Percentiles rank a stretch among this genome's conserved stretches.
These are phyloP conservation scores for Trematocara variabile DNA, from an alignment of 2,113 vertebrate genomes.

Conservation along the genomic window DNA sequence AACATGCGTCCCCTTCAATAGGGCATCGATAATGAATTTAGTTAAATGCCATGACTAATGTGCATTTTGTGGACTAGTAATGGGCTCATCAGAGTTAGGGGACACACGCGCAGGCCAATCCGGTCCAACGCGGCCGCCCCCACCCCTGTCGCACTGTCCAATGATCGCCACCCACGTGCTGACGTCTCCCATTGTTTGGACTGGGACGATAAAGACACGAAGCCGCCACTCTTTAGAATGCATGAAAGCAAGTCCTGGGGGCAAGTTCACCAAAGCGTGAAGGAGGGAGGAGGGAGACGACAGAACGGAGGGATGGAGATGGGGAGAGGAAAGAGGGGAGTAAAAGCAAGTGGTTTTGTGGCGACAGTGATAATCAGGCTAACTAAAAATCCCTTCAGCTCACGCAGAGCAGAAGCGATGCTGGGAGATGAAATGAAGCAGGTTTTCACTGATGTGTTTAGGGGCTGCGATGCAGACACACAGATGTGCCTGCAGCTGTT, in stretches of 20 bases:
- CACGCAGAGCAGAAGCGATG: slow-evolving; percentile 28
- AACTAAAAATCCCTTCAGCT: slow-evolving; percentile 52
- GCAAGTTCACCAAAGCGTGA: slow-evolving; percentile 63
- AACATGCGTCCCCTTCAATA: slow-evolving; percentile 52
- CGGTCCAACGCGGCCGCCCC: slow-evolving; percentile 9
- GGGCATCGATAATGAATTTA: slow-evolving; percentile 58
- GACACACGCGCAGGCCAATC: slow-evolving; percentile 8
- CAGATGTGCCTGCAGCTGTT: background rate
- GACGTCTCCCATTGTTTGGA: slow-evolving; percentile 36
- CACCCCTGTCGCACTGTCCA: background rate
- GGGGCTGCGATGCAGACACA: background rate
- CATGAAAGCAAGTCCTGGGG: slow-evolving; percentile 58
- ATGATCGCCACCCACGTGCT: slow-evolving; percentile 15
- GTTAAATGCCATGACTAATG: slow-evolving; percentile 59
- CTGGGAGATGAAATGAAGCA: slow-evolving; percentile 23
- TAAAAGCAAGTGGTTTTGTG: slow-evolving; percentile 45
- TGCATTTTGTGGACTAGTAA: slow-evolving; percentile 35
- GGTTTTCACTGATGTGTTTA: slow-evolving; percentile 3
- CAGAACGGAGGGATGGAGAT: slow-evolving; percentile 12
- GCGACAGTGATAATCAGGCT: slow-evolving; percentile 62
- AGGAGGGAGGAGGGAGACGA: slow-evolving; percentile 56
- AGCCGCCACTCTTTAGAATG: slow-evolving; percentile 56
- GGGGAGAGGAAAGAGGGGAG: background rate
- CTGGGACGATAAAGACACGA: slow-evolving; percentile 33
- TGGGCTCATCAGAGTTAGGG: slow-evolving; percentile 23